Conservation (phyloP, 2,797 vertebrate genomes). For the Yasuhikotakia modesta region DNA sequence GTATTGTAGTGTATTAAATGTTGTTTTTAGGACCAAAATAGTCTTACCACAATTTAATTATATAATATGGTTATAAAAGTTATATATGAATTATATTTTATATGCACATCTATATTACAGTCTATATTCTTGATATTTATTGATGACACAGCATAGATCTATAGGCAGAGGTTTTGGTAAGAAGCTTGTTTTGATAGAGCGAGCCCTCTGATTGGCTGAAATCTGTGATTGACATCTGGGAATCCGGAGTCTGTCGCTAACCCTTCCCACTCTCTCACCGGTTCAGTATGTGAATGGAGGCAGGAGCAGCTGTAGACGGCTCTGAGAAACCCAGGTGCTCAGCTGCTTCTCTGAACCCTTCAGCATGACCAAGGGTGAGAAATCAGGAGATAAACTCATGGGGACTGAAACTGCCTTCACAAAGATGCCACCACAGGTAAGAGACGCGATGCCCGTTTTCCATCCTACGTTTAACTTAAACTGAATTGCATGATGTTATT, state of each 20-base stretch:
- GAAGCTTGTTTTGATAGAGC: not conserved
- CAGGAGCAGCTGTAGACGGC: slow-evolving; percentile 64
- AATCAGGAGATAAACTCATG: slow-evolving; percentile 66
- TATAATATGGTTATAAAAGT: too few relatives aligned
- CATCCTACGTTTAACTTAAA: not conserved
- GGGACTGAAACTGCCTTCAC: slow-evolving; percentile 71
- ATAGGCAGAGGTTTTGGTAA: slow-evolving; percentile 7
- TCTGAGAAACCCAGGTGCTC: slow-evolving; percentile 69
- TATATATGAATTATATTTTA: too few relatives aligned
- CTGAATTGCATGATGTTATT: not conserved
- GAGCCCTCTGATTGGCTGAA: slow-evolving; percentile 23
- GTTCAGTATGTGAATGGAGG: slow-evolving; percentile 73
- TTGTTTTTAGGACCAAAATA: too few relatives aligned
- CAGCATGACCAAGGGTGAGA: slow-evolving; percentile 77
- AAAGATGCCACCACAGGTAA: slow-evolving; percentile 77
- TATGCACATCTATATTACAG: too few relatives aligned
- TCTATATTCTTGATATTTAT: too few relatives aligned
- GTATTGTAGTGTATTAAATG: too few relatives aligned
- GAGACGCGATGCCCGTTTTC: slow-evolving; percentile 9
- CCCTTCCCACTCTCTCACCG: slow-evolving; percentile 58
- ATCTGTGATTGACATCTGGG: slow-evolving; percentile 8
- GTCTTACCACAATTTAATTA: too few relatives aligned
- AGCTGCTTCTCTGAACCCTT: slow-evolving; percentile 65
- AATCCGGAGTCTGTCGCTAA: slow-evolving; percentile 2
- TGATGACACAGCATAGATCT: not conserved